Evolutionary conservation across 2,888 invertebrate species (phyloP), one percentile per base, ranked within the genome.

Genomic region (Meteorus colon): DNA sequence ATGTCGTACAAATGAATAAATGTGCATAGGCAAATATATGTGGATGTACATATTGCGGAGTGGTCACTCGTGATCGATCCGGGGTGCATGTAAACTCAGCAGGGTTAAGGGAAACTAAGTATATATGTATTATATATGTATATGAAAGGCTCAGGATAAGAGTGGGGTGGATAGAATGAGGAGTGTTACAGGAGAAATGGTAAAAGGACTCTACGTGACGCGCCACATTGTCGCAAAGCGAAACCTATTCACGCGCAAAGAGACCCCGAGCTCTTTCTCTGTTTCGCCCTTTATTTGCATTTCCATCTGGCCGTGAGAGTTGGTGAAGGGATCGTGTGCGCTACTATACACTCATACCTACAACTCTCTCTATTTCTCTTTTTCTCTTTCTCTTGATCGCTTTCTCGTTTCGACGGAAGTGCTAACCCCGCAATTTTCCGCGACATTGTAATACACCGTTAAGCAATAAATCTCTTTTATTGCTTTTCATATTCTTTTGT

Each of bases 161-260:
- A 19, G 12, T 60, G 16, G 62, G 24, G 41, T 41, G 34, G 34
- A 34, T 41, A 41, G 41, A 45, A 31, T 3, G 41, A 55, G 31
- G 24, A 41, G 45, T 55, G 63, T 55, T 16, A 62, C 24, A 60
- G 60, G 69, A 72, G 73, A 73, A 80, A 74, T 55, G 75, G 74
- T 77, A 65, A 65, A 75, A 72, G 74, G 79, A 67, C 51, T 74
- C 76, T 77, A 78, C 79, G 81, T 79, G 78, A 80, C 80, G 80
- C 81, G 82, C 77, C 82, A 76, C 80, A 81, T 82, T 82, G 83
- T 82, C 81, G 80, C 80, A 37, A 72, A 69, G 67, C 37, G 76
- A 73, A 76, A 76, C 79, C 76, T 68, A 79, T 78, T 78, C 78
- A 74, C 79, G 77, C 77, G 71, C 70, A 76, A 69, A 75, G 74